phyloP scores from a whole-genome alignment of 2,797 vertebrate species.

The Tachyglossus aculeatus region DNA sequence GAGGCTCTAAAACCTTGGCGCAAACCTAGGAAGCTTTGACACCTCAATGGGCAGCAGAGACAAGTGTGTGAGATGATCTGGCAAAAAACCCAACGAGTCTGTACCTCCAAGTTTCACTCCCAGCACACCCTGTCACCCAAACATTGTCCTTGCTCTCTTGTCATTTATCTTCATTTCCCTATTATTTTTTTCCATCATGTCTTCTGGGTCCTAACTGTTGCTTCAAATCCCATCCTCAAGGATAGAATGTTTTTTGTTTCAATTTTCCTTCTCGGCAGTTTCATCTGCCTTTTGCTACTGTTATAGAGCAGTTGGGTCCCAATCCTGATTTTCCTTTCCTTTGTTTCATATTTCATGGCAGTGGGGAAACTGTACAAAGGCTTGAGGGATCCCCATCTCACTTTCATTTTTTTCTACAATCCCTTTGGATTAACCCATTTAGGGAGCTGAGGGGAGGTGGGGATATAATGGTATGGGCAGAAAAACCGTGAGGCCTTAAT shows the following conservation, averaged over 20 bases:
- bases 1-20: no score
- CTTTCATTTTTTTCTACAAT: neutral
- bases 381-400: neutral
- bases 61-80: neutral
- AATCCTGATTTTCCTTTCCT: neutral
- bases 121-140: neutral
- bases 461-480: neutral
- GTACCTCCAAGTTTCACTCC: no score
- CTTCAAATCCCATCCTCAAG: neutral
- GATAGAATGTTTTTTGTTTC: neutral
- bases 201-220: neutral
- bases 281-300: neutral
- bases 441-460: no score
- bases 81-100: neutral
- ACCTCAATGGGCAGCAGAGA: neutral
- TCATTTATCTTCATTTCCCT: constrained; percentile 10
- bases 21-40: no score
- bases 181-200: constrained; percentile 1
- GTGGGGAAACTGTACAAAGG: neutral
- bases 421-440: neutral
- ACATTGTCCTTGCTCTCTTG: neutral
- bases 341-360: neutral
- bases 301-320: neutral
- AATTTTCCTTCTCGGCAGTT: neutral
- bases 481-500: neutral